These are phyloP conservation scores for Centroberyx gerrardi DNA, from an alignment of 2,797 vertebrate genomes.

Conservation along the genomic window DNA sequence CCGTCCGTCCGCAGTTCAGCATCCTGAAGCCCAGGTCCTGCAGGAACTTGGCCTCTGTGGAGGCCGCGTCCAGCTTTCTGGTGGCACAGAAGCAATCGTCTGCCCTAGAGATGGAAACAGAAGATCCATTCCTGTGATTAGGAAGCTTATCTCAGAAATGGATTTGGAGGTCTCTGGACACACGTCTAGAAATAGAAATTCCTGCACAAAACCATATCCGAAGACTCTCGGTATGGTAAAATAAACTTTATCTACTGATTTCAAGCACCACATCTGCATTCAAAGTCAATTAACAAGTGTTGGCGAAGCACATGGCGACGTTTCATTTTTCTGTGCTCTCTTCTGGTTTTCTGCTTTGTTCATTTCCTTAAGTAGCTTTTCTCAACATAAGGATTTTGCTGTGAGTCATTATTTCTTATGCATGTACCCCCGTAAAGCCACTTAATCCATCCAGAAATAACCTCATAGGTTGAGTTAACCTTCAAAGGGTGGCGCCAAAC, in stretches of 20 bases:
- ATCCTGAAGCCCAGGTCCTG: slow-evolving; percentile 89
- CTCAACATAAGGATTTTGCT: slow-evolving; percentile 48
- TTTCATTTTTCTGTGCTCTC: slow-evolving; percentile 2
- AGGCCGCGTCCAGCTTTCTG: slow-evolving; percentile 84
- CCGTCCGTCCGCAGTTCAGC: slow-evolving; percentile 88
- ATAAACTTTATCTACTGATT: slow-evolving; percentile 1
- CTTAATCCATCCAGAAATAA: slow-evolving; percentile 34
- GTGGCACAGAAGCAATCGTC: slow-evolving; percentile 87
- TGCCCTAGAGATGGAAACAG: slow-evolving; percentile 74
- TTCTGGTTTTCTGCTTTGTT: slow-evolving; percentile 11
- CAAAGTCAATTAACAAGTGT: slow-evolving; percentile 22
- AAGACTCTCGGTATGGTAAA: background rate
- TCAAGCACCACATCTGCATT: slow-evolving; percentile 15
- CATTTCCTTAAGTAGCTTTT: slow-evolving; percentile 50
- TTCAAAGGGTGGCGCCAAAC: too few relatives aligned
- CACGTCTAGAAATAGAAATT: slow-evolving; percentile 17
- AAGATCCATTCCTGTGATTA: slow-evolving; percentile 57
- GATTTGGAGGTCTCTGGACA: slow-evolving; percentile 36
- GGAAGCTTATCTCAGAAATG: slow-evolving; percentile 49
- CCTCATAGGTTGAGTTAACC: too few relatives aligned
- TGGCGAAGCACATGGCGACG: slow-evolving; percentile 14
- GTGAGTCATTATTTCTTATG: slow-evolving; percentile 52
- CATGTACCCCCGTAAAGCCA: slow-evolving; percentile 38
- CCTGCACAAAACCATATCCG: slow-evolving; percentile 6
- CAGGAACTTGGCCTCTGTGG: slow-evolving; percentile 87